Evolutionary conservation across 2,797 vertebrate genomes (phyloP), one percentile per base, ranked within the genome.

Genomic region (Petrocephalus schoutedeni): DNA sequence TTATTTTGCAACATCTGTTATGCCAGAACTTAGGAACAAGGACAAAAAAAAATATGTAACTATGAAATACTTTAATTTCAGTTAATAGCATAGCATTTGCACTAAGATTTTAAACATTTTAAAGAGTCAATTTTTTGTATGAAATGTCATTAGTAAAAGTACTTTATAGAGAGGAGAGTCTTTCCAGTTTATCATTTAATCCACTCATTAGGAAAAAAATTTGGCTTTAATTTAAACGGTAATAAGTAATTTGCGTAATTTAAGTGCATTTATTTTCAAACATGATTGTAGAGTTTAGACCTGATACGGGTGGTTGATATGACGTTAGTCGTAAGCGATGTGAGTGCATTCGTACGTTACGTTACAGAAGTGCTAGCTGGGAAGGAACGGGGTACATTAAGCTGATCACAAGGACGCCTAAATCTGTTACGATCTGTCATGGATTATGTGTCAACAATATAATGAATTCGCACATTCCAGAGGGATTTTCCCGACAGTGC

Each of bases 381-480:
- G n/a, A 80, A 49, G 19, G 41, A 49, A 77, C 0, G 2, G 45
- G 41, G 74, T 49, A 45, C 74, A 49, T 80, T 80, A 80, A 80
- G 74, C 74, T 49, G 74, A 45, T 80, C 74, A 80, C 12, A 9
- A 12, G 16, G 74, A 80, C n/a, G 41, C 36, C 19, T 80, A 80
- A 49, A 49, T 80, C 74, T 74, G 67, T 80, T 80, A 80, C 41
- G 74, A 80, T 80, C 74, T 49, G 74, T 49, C 74, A 80, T 80
- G 74, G 74, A 80, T 80, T 80, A 80, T 80, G 41, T 80, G 74
- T 80, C 74, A 80, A 80, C 74, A 80, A 49, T 80, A 49, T 80
- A 80, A 80, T 80, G 74, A 80, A 80, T 80, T 80, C 41, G 9
- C 74, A 80, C 45, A 80, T 80, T 80, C 74, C 74, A 80, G 41